Evolutionary conservation across 2,113 vertebrate species (phyloP).

Genomic region (Meleagris gallopavo): DNA sequence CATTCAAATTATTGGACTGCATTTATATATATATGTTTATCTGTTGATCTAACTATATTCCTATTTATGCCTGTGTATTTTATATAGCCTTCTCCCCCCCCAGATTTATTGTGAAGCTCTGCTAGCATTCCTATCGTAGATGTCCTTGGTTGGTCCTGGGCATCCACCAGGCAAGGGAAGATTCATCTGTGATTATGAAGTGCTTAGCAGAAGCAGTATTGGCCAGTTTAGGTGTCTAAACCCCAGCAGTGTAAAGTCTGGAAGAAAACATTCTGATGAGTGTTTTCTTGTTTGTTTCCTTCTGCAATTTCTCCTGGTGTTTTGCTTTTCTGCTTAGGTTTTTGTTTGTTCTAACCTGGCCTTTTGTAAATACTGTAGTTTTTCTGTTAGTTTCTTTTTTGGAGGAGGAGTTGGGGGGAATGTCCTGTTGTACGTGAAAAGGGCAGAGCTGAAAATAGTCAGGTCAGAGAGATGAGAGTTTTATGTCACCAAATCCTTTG

Average conservation of each 20-base stretch:
- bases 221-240: constrained; percentile 35
- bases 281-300: constrained; percentile 27
- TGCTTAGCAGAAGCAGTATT: constrained; percentile 25
- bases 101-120: background rate
- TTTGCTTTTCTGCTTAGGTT: constrained; percentile 61
- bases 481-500: background rate
- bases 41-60: background rate
- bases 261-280: background rate
- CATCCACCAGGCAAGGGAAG: background rate
- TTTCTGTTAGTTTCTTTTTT: constrained; percentile 45
- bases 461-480: constrained; percentile 63
- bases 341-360: constrained; percentile 67
- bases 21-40: background rate
- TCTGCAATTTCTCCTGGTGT: constrained; percentile 34
- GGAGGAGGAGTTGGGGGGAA: background rate
- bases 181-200: constrained; percentile 24
- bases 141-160: background rate
- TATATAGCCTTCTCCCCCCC: background rate
- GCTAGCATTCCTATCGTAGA: background rate
- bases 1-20: background rate
- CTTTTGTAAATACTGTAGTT: constrained; percentile 79
- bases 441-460: constrained; percentile 77
- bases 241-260: constrained; percentile 46
- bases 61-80: background rate
- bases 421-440: constrained; percentile 83